phyloP scores from a whole-genome alignment of 2,888 invertebrate species.

The Drosophila monieri region DNA sequence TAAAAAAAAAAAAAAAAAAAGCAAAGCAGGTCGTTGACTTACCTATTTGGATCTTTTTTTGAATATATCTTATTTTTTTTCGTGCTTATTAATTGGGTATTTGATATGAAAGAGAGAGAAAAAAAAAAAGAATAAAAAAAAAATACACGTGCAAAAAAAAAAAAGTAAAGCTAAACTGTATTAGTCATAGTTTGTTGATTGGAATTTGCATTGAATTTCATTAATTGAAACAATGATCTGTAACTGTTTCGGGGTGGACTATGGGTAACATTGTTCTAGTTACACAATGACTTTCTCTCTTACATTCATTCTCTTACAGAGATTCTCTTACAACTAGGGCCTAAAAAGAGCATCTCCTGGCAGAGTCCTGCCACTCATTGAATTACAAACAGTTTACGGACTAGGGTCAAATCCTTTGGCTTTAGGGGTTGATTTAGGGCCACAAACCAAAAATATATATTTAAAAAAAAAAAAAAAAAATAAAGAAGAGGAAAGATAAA shows the following conservation, averaged over 20 bases:
- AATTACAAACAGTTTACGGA: slow-evolving; percentile 39
- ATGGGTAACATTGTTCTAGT: background rate
- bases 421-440: slow-evolving; percentile 45
- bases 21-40: slow-evolving; percentile 81
- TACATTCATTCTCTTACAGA: no score
- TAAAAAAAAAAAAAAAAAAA: slow-evolving; percentile 57
- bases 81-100: slow-evolving; percentile 82
- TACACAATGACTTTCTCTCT: slow-evolving; percentile 1
- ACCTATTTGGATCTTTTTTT: slow-evolving; percentile 48
- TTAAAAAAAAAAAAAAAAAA: slow-evolving; percentile 3
- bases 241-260: background rate
- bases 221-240: background rate
- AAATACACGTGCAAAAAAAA: slow-evolving; percentile 29
- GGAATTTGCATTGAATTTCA: slow-evolving; percentile 9
- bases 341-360: no score
- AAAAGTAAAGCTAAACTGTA: background rate
- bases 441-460: slow-evolving; percentile 11
- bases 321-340: no score
- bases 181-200: slow-evolving; percentile 24
- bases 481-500: no score
- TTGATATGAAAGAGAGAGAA: slow-evolving; percentile 65
- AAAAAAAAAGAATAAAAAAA: background rate
- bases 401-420: slow-evolving; percentile 44
- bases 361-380: background rate
- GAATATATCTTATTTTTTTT: slow-evolving; percentile 61